phyloP scores from a whole-genome alignment of 2,888 invertebrate species.

The Amblyjoppa proteus region DNA sequence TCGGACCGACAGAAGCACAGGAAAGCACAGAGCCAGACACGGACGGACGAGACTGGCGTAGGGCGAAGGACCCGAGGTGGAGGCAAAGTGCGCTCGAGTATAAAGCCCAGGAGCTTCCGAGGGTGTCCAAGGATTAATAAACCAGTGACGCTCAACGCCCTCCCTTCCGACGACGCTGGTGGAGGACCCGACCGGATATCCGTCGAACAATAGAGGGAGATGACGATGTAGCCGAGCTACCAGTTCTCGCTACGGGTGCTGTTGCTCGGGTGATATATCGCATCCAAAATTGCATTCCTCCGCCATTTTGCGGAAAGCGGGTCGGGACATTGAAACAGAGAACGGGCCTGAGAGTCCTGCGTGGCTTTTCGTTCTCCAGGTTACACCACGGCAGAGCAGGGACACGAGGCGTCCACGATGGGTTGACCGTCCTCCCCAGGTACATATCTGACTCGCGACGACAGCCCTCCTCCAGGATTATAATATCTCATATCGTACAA shows the following conservation, averaged over 20 bases:
- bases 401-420: conserved; percentile 33
- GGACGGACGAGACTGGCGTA: conserved; percentile 22
- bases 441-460: conserved; percentile 17
- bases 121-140: conserved; percentile 80
- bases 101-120: conserved; percentile 74
- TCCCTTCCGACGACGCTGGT: conserved; percentile 58
- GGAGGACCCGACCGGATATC: conserved; percentile 64
- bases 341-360: conserved; percentile 32
- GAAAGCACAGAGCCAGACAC: conserved; percentile 55
- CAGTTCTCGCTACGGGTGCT: conserved; percentile 48
- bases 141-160: conserved; percentile 76
- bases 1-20: conserved; percentile 48
- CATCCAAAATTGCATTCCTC: conserved; percentile 78
- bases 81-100: conserved; percentile 68
- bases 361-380: conserved; percentile 59
- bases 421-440: conserved; percentile 48
- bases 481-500: conserved; percentile 4
- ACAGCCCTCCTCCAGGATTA: conserved; percentile 26
- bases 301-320: conserved; percentile 64
- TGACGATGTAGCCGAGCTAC: conserved; percentile 57
- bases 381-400: conserved; percentile 36
- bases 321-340: conserved; percentile 51
- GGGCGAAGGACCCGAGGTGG: conserved; percentile 55
- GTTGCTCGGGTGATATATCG: conserved; percentile 76
- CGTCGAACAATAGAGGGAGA: conserved; percentile 69